Base-by-base conservation (phyloP, 1,140 invertebrate species). In the Drosophila tropicalis region DNA sequence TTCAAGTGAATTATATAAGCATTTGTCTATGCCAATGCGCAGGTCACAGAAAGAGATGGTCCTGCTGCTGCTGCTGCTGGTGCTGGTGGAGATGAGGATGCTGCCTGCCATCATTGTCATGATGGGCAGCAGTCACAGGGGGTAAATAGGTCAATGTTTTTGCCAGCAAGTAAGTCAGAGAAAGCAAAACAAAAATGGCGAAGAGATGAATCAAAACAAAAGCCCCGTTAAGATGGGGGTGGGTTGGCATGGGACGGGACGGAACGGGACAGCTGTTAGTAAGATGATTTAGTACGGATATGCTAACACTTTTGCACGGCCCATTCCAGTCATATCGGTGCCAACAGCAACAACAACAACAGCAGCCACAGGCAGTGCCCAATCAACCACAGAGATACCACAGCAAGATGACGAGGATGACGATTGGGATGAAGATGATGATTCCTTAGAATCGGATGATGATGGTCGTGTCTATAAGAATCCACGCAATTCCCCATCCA, bases 401-500 rank as follows among this genome's bases (percentile, higher is more conserved):
- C 94, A 91, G n/a, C 93, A 91, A 75, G 91, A 93, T 32, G 94
- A 95, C 9, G 94, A 95, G 58, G 94, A 95, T 13, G 94, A 95
- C 32, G 94, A 95, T 39, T 95, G 95, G 57, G 94, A 94, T 67
- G 94, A 93, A 58, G 93, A 94, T 17, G 93, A 93, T 34, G 93
- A 94, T 3, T 92, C 92, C 6, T 74, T 92, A 1, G 94, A 95
- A 76, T 93, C 94, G 6, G 91, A 92, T 62, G 91, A 92, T 61
- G 91, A 96, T 72, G 95, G 95, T 2, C 93, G 95, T 2, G 94
- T 97, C 15, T 97, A 97, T 92, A 98, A 98, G 91, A 98, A 98
- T 92, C 97, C 97, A 0, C 93, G 97, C 67, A 98, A 97, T 91
- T 97, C 96, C 0, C 97, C 97, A 3, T 97, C 96, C 9, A 95